phyloP scores from a whole-genome alignment of 2,888 invertebrate species.

The Leptopilina myrica region DNA sequence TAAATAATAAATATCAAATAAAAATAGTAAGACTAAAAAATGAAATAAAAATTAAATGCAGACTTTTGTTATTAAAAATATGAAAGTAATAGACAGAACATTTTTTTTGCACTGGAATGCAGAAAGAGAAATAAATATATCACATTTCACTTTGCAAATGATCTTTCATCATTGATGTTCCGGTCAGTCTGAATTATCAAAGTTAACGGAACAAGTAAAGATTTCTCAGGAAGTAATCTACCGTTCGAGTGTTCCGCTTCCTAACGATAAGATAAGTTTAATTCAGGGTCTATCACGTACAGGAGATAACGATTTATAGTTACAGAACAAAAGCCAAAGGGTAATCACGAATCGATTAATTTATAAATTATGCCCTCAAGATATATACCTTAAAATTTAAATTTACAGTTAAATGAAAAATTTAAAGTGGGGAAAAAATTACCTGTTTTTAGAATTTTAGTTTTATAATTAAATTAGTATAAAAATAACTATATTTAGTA shows the following conservation, averaged over 20 bases:
- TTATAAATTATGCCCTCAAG: background rate
- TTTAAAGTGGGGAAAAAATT: too few relatives aligned
- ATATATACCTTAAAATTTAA: too few relatives aligned
- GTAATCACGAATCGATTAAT: constrained; percentile 17
- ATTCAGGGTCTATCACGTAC: constrained; percentile 17
- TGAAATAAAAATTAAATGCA: too few relatives aligned
- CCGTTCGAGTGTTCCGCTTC: constrained; percentile 53
- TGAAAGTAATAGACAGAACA: too few relatives aligned
- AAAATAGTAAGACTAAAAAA: too few relatives aligned
- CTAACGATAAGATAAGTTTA: constrained; percentile 19
- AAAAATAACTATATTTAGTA: too few relatives aligned
- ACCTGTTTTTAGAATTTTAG: too few relatives aligned
- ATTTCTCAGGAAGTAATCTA: constrained; percentile 62
- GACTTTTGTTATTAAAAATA: too few relatives aligned
- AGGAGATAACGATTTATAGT: constrained; percentile 10
- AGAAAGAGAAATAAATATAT: constrained; percentile 15
- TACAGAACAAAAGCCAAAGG: constrained; percentile 15
- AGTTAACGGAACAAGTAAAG: constrained; percentile 66
- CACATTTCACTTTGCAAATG: constrained; percentile 39
- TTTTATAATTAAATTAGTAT: too few relatives aligned
- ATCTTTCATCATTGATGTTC: constrained; percentile 39
- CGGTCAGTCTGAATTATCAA: constrained; percentile 58
- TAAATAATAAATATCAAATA: too few relatives aligned
- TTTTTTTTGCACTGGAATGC: background rate
- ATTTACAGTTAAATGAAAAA: too few relatives aligned